Percentiles rank a stretch among this genome's conserved stretches.
phyloP scores from a whole-genome alignment of 2,113 vertebrate genomes.

The Dendropsophus ebraccatus region DNA sequence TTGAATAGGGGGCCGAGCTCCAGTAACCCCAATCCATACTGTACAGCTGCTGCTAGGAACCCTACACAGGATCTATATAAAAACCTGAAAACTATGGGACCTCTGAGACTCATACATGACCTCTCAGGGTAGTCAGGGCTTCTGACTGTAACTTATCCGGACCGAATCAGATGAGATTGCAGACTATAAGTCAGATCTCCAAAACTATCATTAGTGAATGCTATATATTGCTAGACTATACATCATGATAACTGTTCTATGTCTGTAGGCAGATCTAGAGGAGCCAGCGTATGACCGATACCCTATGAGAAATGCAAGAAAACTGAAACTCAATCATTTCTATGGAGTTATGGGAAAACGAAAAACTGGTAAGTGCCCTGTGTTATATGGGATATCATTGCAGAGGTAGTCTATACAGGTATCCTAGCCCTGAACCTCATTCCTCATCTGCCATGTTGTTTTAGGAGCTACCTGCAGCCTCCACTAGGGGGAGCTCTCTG shows the following conservation, averaged over 20 bases:
- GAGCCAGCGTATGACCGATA: slow-evolving; percentile 79
- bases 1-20: too few species aligned
- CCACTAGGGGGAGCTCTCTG: background rate
- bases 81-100: too few species aligned
- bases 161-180: too few species aligned
- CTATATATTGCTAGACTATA: background rate
- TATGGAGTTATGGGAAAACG: slow-evolving; percentile 94
- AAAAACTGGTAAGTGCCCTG: slow-evolving; percentile 81
- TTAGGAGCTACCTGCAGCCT: background rate
- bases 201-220: background rate
- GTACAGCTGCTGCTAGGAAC: too few species aligned
- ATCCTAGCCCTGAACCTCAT: too few species aligned
- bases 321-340: slow-evolving; percentile 91
- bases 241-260: background rate
- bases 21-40: too few species aligned
- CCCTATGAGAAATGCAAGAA: slow-evolving; percentile 87
- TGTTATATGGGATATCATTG: too few species aligned
- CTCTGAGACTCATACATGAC: too few species aligned
- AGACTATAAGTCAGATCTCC: background rate
- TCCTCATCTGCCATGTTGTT: background rate
- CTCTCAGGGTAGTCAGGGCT: too few species aligned
- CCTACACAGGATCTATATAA: too few species aligned
- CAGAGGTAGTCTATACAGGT: background rate
- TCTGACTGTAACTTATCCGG: too few species aligned
- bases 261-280: slow-evolving; percentile 32